These are phyloP conservation scores for Agrypnia vestita DNA, from an alignment of 1,140 invertebrate species.

Conservation along the genomic window DNA sequence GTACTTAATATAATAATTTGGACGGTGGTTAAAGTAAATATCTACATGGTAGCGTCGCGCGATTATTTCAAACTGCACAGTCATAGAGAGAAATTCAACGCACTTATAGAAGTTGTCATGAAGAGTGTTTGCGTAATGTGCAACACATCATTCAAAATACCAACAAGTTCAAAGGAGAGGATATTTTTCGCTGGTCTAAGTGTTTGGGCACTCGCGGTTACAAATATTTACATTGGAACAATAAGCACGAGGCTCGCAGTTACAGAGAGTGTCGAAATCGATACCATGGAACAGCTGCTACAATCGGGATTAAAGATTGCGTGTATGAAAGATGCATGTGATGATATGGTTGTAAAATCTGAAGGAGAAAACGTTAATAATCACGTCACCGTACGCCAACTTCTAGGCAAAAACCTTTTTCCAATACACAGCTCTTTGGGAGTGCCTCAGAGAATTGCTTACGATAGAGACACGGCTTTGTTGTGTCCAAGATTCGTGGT, in stretches of 20 bases:
- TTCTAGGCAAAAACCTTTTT: slow-evolving; percentile 20
- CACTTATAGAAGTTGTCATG: slow-evolving; percentile 24
- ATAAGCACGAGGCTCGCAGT: slow-evolving; percentile 37
- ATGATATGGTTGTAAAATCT: neutral
- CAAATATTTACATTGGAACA: slow-evolving; percentile 42
- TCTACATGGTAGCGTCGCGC: too few species aligned
- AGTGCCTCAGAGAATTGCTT: neutral
- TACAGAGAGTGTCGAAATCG: slow-evolving; percentile 10
- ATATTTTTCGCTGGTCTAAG: slow-evolving; percentile 32
- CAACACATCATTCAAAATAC: slow-evolving; percentile 43
- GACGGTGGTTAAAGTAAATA: slow-evolving; percentile 41
- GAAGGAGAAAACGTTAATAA: neutral
- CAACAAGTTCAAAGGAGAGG: slow-evolving; percentile 39
- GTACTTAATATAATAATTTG: slow-evolving; percentile 36
- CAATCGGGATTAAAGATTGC: slow-evolving; percentile 39
- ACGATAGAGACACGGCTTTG: slow-evolving; percentile 18
- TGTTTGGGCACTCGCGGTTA: slow-evolving; percentile 42
- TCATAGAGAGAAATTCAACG: neutral
- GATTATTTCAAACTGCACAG: neutral
- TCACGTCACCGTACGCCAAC: slow-evolving; percentile 9
- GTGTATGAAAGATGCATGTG: slow-evolving; percentile 27
- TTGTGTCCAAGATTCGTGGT: slow-evolving; percentile 45
- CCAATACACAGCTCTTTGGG: slow-evolving; percentile 19
- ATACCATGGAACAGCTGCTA: slow-evolving; percentile 49
- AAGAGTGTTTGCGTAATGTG: slow-evolving; percentile 43